Evolutionary conservation across 2,113 vertebrate genomes (phyloP), one percentile per base, ranked within the genome.

Genomic region (Leucopsar rothschildi): DNA sequence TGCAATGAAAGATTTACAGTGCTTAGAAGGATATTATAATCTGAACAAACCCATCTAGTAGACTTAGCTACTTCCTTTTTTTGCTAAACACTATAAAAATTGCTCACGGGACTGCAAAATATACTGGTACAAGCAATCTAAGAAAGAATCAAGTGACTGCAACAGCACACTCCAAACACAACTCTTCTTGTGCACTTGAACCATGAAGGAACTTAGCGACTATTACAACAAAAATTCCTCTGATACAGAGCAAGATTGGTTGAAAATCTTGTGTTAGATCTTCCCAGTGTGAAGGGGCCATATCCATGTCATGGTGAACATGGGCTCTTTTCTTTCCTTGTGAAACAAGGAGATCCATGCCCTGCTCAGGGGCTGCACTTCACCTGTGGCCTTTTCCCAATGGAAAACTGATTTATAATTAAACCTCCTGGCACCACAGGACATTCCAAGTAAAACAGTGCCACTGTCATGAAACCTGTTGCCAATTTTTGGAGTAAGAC

Each of bases 241-340:
- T 40, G 64, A 29, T 28, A 56, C 12, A 66, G 16, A 66, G 27
- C 35, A 56, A 68, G 31, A 13, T n/a, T 14, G 61, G 16, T 29
- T 39, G 39, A 47, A 86, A 53, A 50, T 15, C 7, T 31, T 45
- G 80, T 77, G 39, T 37, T 7, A 22, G 22, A 18, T 24, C 37
- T 70, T 50, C 18, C 50, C 55, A 19, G 37, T 4, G n/a, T 39
- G 56, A 37, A 50, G 64, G 65, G 19, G 15, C 17, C 9, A 18
- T 2, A 31, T 4, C 40, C 37, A 12, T 1, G 28, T 11, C 40
- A 11, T 3, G 11, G 14, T 52, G 45, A 49, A 57, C 13, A 3
- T 0, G 6, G 10, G 0, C 2, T 24, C 33, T 56, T 29, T 27
- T 1, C 28, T 42, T 25, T 35, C 44, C 33, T 44, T 0, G 0